Evolutionary conservation across 2,888 invertebrate genomes (phyloP), one percentile per base, ranked within the genome.

Genomic region (Metalampra italica): DNA sequence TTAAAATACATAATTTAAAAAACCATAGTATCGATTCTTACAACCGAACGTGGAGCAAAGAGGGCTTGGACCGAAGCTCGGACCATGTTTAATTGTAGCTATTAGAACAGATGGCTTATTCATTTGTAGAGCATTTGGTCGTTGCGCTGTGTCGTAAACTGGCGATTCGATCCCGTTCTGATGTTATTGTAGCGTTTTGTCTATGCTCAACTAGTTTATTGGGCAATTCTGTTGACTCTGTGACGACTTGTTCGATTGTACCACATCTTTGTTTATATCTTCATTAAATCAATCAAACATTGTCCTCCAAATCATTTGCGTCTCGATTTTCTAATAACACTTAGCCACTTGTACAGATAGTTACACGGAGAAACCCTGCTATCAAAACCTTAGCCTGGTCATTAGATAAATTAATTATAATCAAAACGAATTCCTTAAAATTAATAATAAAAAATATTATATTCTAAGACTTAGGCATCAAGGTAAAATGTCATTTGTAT

Each of bases 41-140:
- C 68, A 78, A 72, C 74, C 73, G 64, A 79, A 75, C 70, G 70
- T 68, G 68, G 66, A 71, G 71, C 73, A 75, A 82, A 63, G 64
- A 64, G 76, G 71, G 68, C 66, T 67, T 65, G 67, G 57, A 63
- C 53, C 60, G 59, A 61, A 64, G 68, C 71, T 71, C 71, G 71
- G 74, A 78, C 77, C 82, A 82, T 86, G 87, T 87, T 89, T 89
- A 88, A 89, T 88, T 88, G 88, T 78, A 69, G 75, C 89, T 80
- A 89, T 89, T 88, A 87, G 86, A 83, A 80, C 87, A 87, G 88
- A 89, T 89, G 87, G 88, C 89, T 88, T 89, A 88, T 88, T 88
- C 89, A 89, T 88, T 88, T 88, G 88, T 89, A 88, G 87, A 88
- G 83, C 87, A 88, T 69, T 85, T 84, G 87, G 80, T 82, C 85